Conservation (phyloP, 2,888 invertebrate genomes). For the Drosophila testacea region DNA sequence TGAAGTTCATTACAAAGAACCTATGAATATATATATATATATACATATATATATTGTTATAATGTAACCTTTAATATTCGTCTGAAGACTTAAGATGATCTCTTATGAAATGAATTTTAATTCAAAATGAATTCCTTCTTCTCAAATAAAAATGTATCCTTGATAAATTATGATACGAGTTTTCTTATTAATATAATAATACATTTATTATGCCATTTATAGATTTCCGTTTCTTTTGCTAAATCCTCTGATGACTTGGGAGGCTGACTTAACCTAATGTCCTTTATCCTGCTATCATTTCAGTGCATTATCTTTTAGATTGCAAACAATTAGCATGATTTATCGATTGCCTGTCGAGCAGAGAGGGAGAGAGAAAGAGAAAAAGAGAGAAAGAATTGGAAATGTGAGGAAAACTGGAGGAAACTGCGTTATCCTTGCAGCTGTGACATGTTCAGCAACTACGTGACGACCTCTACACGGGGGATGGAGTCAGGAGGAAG, state of each 20-base stretch:
- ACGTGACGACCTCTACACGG: conserved; percentile 51
- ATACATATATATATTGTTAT: too few relatives aligned
- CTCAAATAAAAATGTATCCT: too few relatives aligned
- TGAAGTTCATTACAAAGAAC: too few relatives aligned
- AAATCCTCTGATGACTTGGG: not conserved
- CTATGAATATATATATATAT: too few relatives aligned
- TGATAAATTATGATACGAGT: too few relatives aligned
- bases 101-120: too few relatives aligned
- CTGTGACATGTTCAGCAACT: conserved; percentile 63
- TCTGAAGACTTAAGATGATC: too few relatives aligned
- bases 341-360: conserved; percentile 60
- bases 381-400: not conserved
- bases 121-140: too few relatives aligned
- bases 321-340: conserved; percentile 71
- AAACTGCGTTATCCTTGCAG: conserved; percentile 53
- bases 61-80: too few relatives aligned
- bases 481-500: not conserved
- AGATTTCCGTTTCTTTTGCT: too few relatives aligned
- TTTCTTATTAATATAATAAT: too few relatives aligned
- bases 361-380: not conserved
- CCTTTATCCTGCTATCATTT: conserved; percentile 3
- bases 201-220: too few relatives aligned
- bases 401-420: conserved; percentile 1
- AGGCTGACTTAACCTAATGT: not conserved
- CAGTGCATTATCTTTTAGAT: conserved; percentile 52